phyloP scores from a whole-genome alignment of 1,140 invertebrate genomes.

The Lepidurus couesii region DNA sequence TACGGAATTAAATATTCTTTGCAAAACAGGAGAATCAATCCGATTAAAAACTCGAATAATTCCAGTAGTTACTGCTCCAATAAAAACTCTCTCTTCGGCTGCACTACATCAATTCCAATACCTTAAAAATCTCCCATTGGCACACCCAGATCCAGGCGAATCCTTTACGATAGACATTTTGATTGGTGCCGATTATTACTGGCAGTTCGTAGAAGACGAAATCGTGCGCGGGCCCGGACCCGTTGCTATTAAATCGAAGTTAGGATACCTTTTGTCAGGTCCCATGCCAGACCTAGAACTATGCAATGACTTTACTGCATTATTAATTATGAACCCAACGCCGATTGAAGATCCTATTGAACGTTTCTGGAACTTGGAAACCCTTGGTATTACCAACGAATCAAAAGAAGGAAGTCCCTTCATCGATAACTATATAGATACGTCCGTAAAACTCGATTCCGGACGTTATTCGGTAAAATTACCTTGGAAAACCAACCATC shows the following conservation, averaged over 20 bases:
- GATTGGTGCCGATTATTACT: conserved; percentile 26
- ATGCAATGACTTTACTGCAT: background rate
- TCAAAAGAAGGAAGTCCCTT: no score
- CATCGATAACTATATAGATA: background rate
- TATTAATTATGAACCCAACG: background rate
- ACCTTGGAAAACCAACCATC: conserved; percentile 28
- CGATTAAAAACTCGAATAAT: no score
- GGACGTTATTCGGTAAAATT: conserved; percentile 26
- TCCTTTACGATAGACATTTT: conserved; percentile 23
- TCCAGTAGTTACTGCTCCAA: no score
- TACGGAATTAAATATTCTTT: no score
- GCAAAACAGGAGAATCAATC: no score
- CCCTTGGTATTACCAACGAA: conserved; percentile 1
- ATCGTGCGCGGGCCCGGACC: conserved; percentile 18
- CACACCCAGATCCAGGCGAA: background rate
- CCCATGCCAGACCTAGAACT: background rate
- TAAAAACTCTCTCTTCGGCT: no score
- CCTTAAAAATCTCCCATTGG: conserved; percentile 18
- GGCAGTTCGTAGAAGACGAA: conserved; percentile 26
- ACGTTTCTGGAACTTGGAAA: conserved; percentile 1
- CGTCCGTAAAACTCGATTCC: background rate
- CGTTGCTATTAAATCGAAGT: conserved; percentile 1
- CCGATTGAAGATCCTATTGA: background rate
- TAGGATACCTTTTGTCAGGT: conserved; percentile 25
- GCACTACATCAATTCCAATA: background rate